A percentile compares a stretch with the other conserved stretches of the same genome.
Conservation (phyloP, 35 echinoderm and acorn worm species). For the Nesometra sesokonis region DNA sequence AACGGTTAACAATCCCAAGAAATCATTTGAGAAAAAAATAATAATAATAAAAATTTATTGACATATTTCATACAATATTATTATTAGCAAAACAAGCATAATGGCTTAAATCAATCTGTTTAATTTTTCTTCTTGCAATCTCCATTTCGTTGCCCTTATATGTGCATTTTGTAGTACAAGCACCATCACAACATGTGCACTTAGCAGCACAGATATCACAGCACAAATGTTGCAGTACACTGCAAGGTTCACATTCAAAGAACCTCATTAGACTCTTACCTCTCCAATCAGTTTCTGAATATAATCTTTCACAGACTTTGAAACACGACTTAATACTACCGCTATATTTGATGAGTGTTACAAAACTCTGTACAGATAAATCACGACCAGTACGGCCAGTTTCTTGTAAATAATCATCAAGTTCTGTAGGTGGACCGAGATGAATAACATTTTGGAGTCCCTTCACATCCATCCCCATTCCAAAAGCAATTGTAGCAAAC, state of each 20-base stretch:
- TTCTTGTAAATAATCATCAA: constrained; percentile 19
- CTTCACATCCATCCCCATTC: constrained; percentile 23
- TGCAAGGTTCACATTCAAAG: neutral
- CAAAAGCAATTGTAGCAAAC: constrained; percentile 21
- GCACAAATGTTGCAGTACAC: neutral
- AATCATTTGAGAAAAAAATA: no score
- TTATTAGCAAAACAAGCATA: neutral
- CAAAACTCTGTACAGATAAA: neutral
- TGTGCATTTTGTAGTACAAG: neutral
- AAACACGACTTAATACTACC: neutral
- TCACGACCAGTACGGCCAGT: constrained; percentile 12
- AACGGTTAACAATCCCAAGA: no score
- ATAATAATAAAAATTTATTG: no score
- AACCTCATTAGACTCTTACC: neutral
- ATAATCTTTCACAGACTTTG: neutral
- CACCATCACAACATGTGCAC: neutral
- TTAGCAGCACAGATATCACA: neutral
- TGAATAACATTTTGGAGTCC: constrained; percentile 14
- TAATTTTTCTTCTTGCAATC: neutral
- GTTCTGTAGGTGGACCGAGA: constrained; percentile 1
- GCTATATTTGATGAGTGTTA: neutral
- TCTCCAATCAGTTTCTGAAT: neutral
- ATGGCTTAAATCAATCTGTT: neutral
- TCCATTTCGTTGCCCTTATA: neutral
- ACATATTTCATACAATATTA: no score